Evolutionary conservation across 2,888 invertebrate species (phyloP).

Genomic region (Conomelus anceps): DNA sequence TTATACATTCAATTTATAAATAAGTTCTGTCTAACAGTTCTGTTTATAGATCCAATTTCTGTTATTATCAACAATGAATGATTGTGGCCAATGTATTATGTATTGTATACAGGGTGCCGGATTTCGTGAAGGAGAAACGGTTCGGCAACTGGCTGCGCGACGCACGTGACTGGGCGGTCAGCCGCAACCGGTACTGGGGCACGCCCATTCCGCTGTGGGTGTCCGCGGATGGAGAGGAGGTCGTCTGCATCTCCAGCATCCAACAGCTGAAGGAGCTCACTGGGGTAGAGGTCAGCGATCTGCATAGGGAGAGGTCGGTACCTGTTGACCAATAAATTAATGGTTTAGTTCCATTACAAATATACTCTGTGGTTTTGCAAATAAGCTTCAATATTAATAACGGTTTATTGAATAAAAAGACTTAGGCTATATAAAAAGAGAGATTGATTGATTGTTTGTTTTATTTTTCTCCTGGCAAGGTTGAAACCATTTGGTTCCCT

Average conservation of each 20-base stretch:
- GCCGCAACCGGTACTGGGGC: conserved; percentile 98
- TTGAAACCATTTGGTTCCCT: too few species aligned
- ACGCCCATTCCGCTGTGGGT: conserved; percentile 98
- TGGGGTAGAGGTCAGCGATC: conserved; percentile 74
- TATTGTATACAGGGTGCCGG: conserved; percentile 67
- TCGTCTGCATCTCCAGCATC: conserved; percentile 92
- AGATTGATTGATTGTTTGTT: too few species aligned
- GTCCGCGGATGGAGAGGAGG: conserved; percentile 82
- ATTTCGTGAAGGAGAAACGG: conserved; percentile 94
- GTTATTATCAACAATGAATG: too few species aligned
- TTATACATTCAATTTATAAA: too few species aligned
- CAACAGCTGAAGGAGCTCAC: conserved; percentile 79
- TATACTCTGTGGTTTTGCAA: too few species aligned
- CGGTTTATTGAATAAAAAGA: too few species aligned
- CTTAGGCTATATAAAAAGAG: too few species aligned
- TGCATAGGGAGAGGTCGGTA: conserved; percentile 77
- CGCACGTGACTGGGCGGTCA: conserved; percentile 97
- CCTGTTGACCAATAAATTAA: neutral
- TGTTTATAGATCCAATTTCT: too few species aligned
- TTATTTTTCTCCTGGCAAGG: too few species aligned
- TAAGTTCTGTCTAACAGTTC: too few species aligned
- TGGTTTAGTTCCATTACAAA: too few species aligned
- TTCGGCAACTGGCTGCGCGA: conserved; percentile 98
- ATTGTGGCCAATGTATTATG: neutral
- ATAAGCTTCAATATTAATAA: too few species aligned